These are phyloP conservation scores for Lamellibrachia satsuma DNA, from an alignment of 2,888 invertebrate genomes.

Conservation along the genomic window DNA sequence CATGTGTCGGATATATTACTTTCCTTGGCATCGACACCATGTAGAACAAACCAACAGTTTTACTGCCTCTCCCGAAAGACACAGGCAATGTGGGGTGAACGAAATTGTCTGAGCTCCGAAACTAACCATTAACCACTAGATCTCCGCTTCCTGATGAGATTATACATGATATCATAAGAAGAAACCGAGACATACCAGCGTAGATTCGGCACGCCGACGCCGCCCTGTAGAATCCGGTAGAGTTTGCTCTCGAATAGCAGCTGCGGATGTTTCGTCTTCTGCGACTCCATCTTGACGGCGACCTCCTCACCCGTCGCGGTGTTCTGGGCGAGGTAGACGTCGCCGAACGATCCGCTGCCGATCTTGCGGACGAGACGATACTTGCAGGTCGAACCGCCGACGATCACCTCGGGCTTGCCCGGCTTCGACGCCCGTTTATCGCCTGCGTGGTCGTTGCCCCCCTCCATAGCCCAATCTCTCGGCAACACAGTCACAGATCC, in stretches of 20 bases:
- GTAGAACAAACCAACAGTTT: too few relatives aligned
- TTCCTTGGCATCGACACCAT: too few relatives aligned
- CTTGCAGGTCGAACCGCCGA: slow-evolving; percentile 21
- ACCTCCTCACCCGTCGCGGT: slow-evolving; percentile 36
- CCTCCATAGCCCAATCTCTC: neutral
- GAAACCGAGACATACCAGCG: slow-evolving; percentile 34
- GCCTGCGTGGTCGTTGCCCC: neutral
- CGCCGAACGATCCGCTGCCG: slow-evolving; percentile 22
- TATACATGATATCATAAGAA: neutral
- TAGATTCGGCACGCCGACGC: slow-evolving; percentile 41
- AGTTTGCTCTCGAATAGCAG: slow-evolving; percentile 40
- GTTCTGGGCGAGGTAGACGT: slow-evolving; percentile 32
- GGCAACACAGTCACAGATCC: neutral
- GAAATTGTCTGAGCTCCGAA: too few relatives aligned
- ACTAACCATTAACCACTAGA: too few relatives aligned
- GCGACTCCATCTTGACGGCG: slow-evolving; percentile 40
- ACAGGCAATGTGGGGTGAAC: too few relatives aligned
- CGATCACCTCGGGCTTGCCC: slow-evolving; percentile 21
- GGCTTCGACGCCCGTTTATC: neutral
- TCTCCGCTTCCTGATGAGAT: neutral
- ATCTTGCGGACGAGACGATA: slow-evolving; percentile 21
- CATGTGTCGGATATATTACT: too few relatives aligned
- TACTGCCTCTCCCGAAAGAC: too few relatives aligned
- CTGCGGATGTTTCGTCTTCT: slow-evolving; percentile 42
- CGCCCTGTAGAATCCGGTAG: slow-evolving; percentile 41